phyloP scores from a whole-genome alignment of 1,140 invertebrate genomes.

The Anastrepha obliqua region DNA sequence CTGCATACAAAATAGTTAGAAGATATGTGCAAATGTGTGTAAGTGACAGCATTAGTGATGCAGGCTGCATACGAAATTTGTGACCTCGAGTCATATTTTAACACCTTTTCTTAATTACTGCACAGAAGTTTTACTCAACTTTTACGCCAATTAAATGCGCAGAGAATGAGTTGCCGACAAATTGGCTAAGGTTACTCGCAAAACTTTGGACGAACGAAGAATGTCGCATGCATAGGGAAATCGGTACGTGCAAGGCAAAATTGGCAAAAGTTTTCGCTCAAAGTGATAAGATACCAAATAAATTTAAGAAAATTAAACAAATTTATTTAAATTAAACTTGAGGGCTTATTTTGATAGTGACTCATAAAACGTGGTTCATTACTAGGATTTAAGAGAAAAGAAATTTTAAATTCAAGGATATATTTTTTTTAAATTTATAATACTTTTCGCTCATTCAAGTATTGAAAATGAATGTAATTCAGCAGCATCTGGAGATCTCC shows the following conservation, averaged over 20 bases:
- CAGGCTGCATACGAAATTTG: conserved; percentile 16
- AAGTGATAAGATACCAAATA: not conserved
- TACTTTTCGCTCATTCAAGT: no score
- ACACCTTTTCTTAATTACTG: conserved; percentile 48
- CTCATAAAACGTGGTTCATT: no score
- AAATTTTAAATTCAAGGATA: no score
- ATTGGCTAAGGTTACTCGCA: not conserved
- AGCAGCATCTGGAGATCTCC: no score
- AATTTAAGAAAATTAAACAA: conserved; percentile 6
- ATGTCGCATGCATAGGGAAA: not conserved
- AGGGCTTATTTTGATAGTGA: no score
- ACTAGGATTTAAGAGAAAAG: no score
- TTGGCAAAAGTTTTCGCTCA: not conserved
- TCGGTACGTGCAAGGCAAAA: not conserved
- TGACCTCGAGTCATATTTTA: conserved; percentile 47
- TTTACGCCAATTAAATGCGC: conserved; percentile 33
- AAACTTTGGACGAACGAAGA: conserved; percentile 3
- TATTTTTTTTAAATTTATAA: no score
- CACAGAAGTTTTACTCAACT: conserved; percentile 3
- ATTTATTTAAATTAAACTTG: not conserved
- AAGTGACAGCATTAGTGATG: not conserved
- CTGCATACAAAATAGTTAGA: not conserved
- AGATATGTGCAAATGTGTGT: not conserved
- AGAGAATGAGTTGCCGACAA: conserved; percentile 34
- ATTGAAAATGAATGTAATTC: no score